Percentiles rank a stretch among this genome's conserved stretches.
Conservation (phyloP, 2,797 vertebrate genomes). For the Sebastes trivittatus region DNA sequence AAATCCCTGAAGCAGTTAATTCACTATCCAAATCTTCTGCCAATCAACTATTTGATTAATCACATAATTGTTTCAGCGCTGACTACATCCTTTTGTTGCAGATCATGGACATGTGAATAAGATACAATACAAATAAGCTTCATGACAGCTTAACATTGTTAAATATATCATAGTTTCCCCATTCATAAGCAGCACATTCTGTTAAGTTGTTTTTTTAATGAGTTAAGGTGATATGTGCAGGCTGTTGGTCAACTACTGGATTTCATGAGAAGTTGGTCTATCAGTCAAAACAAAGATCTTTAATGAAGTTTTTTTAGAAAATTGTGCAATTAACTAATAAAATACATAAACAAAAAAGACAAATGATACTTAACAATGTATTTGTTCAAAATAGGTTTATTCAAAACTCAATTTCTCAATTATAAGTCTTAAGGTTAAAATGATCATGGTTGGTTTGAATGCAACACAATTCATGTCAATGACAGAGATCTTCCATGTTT, state of each 20-base stretch:
- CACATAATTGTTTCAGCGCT: background rate
- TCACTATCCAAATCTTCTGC: background rate
- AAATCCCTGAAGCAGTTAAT: background rate
- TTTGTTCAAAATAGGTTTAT: slow-evolving; percentile 60
- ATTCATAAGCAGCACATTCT: background rate
- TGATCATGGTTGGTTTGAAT: background rate
- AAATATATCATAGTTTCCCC: background rate
- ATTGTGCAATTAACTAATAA: background rate
- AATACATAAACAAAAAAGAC: background rate
- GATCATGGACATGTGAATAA: background rate
- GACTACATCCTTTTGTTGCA: background rate
- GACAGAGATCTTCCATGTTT: background rate
- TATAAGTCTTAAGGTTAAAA: background rate
- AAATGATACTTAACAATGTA: background rate
- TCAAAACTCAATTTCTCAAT: slow-evolving; percentile 28
- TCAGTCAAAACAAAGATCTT: background rate
- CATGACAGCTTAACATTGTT: background rate
- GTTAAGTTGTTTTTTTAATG: background rate
- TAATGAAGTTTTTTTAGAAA: background rate
- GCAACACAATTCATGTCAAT: slow-evolving; percentile 4
- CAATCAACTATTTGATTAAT: background rate
- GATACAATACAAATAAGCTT: background rate
- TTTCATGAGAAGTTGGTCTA: background rate
- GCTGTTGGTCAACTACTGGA: background rate
- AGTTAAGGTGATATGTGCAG: background rate